phyloP scores from a whole-genome alignment of 2,797 vertebrate species.

The Poecilia wingei region DNA sequence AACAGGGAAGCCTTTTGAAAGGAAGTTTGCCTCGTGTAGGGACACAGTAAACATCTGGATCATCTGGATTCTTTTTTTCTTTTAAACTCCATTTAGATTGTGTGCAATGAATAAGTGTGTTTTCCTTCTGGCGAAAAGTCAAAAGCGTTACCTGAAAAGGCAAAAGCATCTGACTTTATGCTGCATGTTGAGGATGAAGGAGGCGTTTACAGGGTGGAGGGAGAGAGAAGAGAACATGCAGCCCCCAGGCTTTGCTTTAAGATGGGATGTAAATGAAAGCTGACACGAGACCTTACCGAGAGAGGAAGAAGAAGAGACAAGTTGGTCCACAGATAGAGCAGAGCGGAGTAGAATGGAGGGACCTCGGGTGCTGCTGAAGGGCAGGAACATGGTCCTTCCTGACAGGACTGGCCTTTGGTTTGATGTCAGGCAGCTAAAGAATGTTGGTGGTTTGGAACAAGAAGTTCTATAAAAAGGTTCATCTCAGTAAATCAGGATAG shows the following conservation, averaged over 20 bases:
- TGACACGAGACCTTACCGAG: conserved; percentile 24
- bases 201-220: neutral
- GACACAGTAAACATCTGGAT: neutral
- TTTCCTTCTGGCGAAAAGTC: neutral
- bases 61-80: neutral
- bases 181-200: neutral
- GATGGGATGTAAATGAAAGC: conserved; percentile 36
- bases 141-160: neutral
- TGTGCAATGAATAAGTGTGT: neutral
- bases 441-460: neutral
- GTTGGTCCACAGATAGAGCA: neutral
- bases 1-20: neutral
- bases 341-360: neutral
- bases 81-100: neutral
- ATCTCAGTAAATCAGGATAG: neutral
- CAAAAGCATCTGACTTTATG: neutral
- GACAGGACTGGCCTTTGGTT: conserved; percentile 2
- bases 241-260: conserved; percentile 31
- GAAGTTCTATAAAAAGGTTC: neutral
- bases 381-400: conserved; percentile 5
- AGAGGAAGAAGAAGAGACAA: conserved; percentile 7
- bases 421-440: neutral
- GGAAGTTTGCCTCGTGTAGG: neutral
- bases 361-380: conserved; percentile 13
- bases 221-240: conserved; percentile 1